Percentiles rank a stretch among this genome's conserved stretches.
phyloP scores from a whole-genome alignment of 2,888 invertebrate genomes.

The Lochmaea capreae region DNA sequence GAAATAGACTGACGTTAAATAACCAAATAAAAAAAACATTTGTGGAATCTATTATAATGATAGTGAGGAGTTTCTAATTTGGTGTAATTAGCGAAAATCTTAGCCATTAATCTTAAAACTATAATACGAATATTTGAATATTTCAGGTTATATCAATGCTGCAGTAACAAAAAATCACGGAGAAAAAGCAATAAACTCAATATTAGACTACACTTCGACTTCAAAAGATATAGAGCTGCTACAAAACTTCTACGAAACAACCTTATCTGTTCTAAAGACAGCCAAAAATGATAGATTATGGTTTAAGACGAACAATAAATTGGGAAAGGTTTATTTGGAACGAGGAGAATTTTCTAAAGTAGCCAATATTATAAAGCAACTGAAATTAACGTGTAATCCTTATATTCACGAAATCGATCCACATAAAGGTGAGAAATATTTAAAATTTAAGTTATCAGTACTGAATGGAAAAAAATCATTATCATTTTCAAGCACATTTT shows the following conservation, averaged over 20 bases:
- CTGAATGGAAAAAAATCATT: too few relatives aligned
- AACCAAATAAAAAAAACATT: too few relatives aligned
- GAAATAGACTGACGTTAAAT: too few relatives aligned
- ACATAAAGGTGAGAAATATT: conserved; percentile 75
- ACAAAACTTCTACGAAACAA: conserved; percentile 98
- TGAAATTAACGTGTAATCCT: conserved; percentile 91
- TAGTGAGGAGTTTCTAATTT: too few relatives aligned
- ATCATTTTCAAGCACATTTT: too few relatives aligned
- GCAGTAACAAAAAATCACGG: conserved; percentile 99
- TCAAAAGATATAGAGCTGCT: conserved; percentile 87
- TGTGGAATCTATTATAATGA: too few relatives aligned
- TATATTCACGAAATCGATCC: conserved; percentile 87
- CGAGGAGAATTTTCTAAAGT: conserved; percentile 91
- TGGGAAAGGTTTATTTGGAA: conserved; percentile 97
- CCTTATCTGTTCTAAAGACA: conserved; percentile 91
- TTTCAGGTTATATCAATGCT: conserved; percentile 88
- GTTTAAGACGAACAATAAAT: conserved; percentile 99
- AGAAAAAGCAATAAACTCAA: conserved; percentile 99
- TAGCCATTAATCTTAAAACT: too few relatives aligned
- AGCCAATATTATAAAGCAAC: conserved; percentile 93
- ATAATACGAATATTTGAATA: not conserved
- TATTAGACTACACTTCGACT: conserved; percentile 97
- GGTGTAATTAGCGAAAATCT: too few relatives aligned
- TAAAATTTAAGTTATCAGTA: too few relatives aligned
- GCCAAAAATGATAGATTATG: conserved; percentile 98